A percentile compares a stretch with the other conserved stretches of the same genome.
Evolutionary conservation across 2,797 vertebrate genomes (phyloP).

Genomic region (Sebastiscus tertius): DNA sequence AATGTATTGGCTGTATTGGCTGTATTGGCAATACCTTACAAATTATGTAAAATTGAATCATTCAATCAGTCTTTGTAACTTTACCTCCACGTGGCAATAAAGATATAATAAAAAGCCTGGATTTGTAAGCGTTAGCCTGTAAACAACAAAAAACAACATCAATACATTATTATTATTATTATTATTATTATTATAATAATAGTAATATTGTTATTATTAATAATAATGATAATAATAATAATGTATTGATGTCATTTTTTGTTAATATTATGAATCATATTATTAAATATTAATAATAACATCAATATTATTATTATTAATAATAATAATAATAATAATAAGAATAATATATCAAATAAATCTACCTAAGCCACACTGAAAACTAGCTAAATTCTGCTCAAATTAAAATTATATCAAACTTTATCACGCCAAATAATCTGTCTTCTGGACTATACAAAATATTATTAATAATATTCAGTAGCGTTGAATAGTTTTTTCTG

Average conservation of each 20-base stretch:
- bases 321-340: background rate
- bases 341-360: background rate
- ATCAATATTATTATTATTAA: too few relatives aligned
- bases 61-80: background rate
- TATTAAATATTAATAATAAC: too few relatives aligned
- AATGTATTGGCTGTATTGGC: too few relatives aligned
- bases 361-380: background rate
- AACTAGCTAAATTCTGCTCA: background rate
- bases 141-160: background rate
- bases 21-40: background rate
- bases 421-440: background rate
- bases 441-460: background rate
- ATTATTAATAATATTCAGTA: background rate
- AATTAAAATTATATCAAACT: background rate
- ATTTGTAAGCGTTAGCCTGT: background rate
- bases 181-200: too few relatives aligned
- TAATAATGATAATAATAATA: too few relatives aligned
- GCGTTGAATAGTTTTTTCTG: background rate
- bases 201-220: too few relatives aligned
- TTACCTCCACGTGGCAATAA: background rate
- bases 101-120: background rate
- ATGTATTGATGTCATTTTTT: too few relatives aligned
- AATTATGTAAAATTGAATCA: background rate
- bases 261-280: too few relatives aligned
- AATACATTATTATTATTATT: too few relatives aligned